These are phyloP conservation scores for Amblyopsis rosae DNA, from an alignment of 2,113 vertebrate genomes.

Conservation along the genomic window DNA sequence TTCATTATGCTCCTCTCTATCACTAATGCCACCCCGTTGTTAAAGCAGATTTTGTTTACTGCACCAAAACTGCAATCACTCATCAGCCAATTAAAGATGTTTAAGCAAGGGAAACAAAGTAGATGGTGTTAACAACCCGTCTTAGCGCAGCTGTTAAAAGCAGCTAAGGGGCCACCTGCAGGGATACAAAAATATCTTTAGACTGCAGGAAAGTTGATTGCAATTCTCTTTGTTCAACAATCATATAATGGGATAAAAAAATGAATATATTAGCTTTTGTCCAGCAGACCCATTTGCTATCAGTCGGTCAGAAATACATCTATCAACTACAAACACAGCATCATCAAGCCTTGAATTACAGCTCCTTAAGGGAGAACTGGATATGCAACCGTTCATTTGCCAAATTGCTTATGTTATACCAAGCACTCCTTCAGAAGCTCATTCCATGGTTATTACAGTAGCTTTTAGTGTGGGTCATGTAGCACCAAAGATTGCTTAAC, in stretches of 20 bases:
- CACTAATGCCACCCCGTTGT: slow-evolving; percentile 41
- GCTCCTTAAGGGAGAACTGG: slow-evolving; percentile 55
- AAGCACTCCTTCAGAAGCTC: slow-evolving; percentile 54
- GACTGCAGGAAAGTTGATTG: slow-evolving; percentile 45
- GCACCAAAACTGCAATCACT: slow-evolving; percentile 43
- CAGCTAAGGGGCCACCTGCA: slow-evolving; percentile 58
- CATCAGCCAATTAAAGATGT: slow-evolving; percentile 47
- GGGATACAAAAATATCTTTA: slow-evolving; percentile 38
- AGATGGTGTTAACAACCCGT: slow-evolving; percentile 38
- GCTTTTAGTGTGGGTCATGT: slow-evolving; percentile 11
- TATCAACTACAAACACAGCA: slow-evolving; percentile 62
- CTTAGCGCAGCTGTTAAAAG: slow-evolving; percentile 54
- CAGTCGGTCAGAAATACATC: slow-evolving; percentile 51
- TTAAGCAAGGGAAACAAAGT: slow-evolving; percentile 35
- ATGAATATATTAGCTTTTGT: slow-evolving; percentile 47
- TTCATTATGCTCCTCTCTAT: slow-evolving; percentile 49
- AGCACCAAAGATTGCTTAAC: slow-evolving; percentile 56
- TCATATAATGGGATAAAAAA: slow-evolving; percentile 46
- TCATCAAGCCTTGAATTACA: slow-evolving; percentile 68
- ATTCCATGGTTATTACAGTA: slow-evolving; percentile 41
- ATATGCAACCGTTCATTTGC: slow-evolving; percentile 54
- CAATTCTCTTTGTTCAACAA: slow-evolving; percentile 49
- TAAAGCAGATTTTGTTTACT: slow-evolving; percentile 42
- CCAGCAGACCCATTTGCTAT: slow-evolving; percentile 37
- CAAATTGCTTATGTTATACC: slow-evolving; percentile 67